Base-by-base conservation (phyloP, 2,113 vertebrate species). In the Nothocercus julius region DNA sequence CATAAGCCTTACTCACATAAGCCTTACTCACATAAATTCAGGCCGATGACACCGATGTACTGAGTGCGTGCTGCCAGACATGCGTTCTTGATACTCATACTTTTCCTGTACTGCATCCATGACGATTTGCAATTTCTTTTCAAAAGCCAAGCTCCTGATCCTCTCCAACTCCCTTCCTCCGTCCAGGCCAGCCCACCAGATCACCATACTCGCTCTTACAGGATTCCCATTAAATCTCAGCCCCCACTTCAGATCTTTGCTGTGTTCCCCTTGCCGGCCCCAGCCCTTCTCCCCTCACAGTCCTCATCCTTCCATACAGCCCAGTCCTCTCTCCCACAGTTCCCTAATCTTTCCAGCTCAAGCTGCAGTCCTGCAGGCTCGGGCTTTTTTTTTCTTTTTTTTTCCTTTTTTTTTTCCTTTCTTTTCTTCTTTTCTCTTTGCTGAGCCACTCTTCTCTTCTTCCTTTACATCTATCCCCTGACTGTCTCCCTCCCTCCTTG, bases 251-350 rank as follows among this genome's bases (percentile, higher is more conserved):
- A 44, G 9, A 40, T 76, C 59, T 81, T 69, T n/a, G 11, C 20
- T 14, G 38, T 74, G 9, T 1, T 49, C 27, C 32, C n/a, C 17
- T 20, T 28, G 7, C 30, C 8, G 36, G 20, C 17, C 13, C 16
- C 42, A 76, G 38, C 5, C 11, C 2, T 1, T 19, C 20, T 36
- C 78, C 70, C 51, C 45, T n/a, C 42, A 10, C 38, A 2, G 53
- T 40, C 73, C 49, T 63, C 3, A 1, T 40, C 25, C 7, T 5
- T 0, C 0, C 3, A 38, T 2, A 2, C 10, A 69, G 18, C 24
- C 32, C 38, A 47, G 27, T 9, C 5, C 40, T 78, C n/a, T 38
- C 7, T n/a, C 56, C 34, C 53, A 56, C 53, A 24, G 0, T 4
- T 3, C 21, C 51, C 0, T 0, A 9, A 3, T 76, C 32, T 38